Evolutionary conservation across 1,140 invertebrate species (phyloP).

Genomic region (Zelostemma sp.): DNA sequence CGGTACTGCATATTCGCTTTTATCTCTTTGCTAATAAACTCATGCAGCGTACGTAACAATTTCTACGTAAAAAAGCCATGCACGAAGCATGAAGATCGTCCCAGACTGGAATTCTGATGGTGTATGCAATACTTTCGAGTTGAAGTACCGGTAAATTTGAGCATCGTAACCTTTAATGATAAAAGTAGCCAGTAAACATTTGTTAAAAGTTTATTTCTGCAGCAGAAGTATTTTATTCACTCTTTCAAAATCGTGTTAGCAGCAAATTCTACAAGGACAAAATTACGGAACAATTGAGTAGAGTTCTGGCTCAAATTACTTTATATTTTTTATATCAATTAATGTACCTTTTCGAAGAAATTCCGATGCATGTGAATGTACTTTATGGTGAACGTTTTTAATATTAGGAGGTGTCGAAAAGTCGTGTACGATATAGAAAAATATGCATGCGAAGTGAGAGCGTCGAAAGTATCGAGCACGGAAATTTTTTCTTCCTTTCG

Average conservation of each 20-base stretch:
- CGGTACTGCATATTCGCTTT: not conserved
- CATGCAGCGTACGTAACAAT: conserved; percentile 15
- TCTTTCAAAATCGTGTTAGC: no score
- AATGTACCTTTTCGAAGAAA: not conserved
- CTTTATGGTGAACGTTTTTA: not conserved
- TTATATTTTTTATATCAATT: no score
- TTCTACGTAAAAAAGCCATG: conserved; percentile 34
- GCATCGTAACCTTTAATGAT: not conserved
- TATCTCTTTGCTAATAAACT: conserved; percentile 2
- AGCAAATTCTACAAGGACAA: no score
- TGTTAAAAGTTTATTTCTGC: no score
- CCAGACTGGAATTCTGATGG: conserved; percentile 54
- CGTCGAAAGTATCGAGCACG: not conserved
- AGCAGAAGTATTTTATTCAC: no score
- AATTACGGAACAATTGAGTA: no score
- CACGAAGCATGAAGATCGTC: conserved; percentile 61
- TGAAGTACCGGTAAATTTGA: conserved; percentile 12
- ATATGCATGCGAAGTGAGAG: conserved; percentile 12
- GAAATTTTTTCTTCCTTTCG: conserved; percentile 3
- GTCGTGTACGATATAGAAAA: conserved; percentile 1
- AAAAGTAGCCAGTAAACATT: no score
- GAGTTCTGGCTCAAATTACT: no score
- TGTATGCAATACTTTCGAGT: conserved; percentile 29
- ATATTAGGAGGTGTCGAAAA: no score
- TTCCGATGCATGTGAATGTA: not conserved